These are phyloP conservation scores for Masticophis lateralis DNA, from an alignment of 2,797 vertebrate species.

Conservation along the genomic window DNA sequence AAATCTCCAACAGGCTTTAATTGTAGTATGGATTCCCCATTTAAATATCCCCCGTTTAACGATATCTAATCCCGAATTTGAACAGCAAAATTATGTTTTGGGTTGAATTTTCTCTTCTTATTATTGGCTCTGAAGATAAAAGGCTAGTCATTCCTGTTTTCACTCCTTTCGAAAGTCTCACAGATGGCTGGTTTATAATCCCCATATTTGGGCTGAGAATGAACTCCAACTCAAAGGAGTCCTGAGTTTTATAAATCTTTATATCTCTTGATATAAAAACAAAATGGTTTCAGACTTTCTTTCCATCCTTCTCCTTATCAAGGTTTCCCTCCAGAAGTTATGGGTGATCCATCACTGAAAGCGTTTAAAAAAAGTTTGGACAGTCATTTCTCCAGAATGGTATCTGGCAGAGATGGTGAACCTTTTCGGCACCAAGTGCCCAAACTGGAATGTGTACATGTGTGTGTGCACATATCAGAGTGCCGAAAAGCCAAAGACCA, in stretches of 20 bases:
- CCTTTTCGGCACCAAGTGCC: no score
- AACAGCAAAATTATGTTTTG: neutral
- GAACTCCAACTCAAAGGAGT: neutral
- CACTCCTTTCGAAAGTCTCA: neutral
- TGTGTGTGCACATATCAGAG: no score
- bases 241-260: neutral
- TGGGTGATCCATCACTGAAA: neutral
- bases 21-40: slow-evolving; percentile 28
- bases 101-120: neutral
- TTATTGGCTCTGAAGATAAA: neutral
- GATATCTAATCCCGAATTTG: slow-evolving; percentile 16
- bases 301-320: neutral
- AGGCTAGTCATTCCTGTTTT: neutral
- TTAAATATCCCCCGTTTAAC: neutral
- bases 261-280: neutral
- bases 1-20: slow-evolving; percentile 20
- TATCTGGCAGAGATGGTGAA: no score
- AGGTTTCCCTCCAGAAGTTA: neutral
- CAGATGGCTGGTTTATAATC: neutral
- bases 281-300: neutral
- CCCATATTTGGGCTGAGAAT: neutral
- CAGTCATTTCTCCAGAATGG: no score
- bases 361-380: no score
- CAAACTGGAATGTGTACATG: no score
- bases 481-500: no score